Percentiles rank a stretch among this genome's conserved stretches.
Evolutionary conservation across 2,113 vertebrate species (phyloP).

Genomic region (Nothocercus nigrocapillus): DNA sequence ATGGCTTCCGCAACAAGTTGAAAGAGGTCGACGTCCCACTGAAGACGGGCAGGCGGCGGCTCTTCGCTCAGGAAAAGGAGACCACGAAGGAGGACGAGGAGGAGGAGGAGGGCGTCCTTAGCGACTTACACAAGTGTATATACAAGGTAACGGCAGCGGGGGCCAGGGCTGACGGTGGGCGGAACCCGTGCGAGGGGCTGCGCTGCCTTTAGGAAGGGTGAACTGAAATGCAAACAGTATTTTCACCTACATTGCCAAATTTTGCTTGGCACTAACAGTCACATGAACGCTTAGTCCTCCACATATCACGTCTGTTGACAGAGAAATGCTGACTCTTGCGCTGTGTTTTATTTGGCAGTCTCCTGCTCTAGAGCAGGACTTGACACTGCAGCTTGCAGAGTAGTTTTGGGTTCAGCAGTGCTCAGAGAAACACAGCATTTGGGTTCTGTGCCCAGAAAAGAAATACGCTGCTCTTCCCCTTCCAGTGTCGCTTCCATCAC

Average conservation of each 20-base stretch:
- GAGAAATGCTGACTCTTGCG: constrained; percentile 28
- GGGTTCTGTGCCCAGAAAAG: constrained; percentile 5
- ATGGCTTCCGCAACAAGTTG: constrained; percentile 90
- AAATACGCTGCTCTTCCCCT: not conserved
- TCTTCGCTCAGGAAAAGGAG: constrained; percentile 99
- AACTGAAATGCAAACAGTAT: not conserved
- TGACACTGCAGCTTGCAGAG: not conserved
- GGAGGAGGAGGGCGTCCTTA: constrained; percentile 85
- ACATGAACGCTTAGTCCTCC: not conserved
- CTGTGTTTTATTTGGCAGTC: constrained; percentile 49
- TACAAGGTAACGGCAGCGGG: constrained; percentile 86
- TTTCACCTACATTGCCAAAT: constrained; percentile 10
- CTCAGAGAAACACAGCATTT: not conserved
- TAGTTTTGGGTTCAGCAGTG: not conserved
- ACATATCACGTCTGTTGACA: constrained; percentile 16
- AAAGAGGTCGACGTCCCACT: constrained; percentile 89
- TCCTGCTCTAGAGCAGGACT: constrained; percentile 29
- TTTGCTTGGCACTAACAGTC: not conserved
- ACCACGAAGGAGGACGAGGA: constrained; percentile 87
- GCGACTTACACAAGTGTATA: constrained; percentile 98
- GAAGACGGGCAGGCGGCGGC: constrained; percentile 92
- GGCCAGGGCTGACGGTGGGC: fast-evolving
- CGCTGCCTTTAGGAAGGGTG: constrained; percentile 10
- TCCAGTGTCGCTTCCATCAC: constrained; percentile 16
- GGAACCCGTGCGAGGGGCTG: fast-evolving